Evolutionary conservation across 2,113 vertebrate genomes (phyloP).

Genomic region (Felis catus): DNA sequence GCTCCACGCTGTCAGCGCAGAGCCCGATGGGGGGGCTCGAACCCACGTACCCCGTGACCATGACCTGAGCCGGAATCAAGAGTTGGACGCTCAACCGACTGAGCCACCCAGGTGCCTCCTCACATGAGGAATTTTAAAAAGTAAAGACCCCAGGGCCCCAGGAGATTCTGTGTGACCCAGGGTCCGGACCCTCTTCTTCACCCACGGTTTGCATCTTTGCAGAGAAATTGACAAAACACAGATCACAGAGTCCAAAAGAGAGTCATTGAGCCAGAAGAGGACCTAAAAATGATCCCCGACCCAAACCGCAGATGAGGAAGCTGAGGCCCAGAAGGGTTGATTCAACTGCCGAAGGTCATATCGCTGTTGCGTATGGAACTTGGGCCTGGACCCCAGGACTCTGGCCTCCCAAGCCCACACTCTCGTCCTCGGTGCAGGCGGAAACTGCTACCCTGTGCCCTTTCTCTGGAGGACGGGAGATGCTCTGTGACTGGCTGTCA

Average conservation of each 20-base stretch:
- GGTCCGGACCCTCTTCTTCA: background rate
- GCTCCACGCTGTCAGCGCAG: no score
- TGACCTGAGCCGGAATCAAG: no score
- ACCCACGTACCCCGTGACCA: no score
- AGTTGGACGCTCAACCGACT: no score
- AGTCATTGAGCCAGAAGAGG: background rate
- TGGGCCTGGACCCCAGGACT: background rate
- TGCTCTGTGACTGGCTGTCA: no score
- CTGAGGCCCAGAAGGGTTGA: background rate
- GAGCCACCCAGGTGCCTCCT: no score
- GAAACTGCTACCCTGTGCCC: background rate
- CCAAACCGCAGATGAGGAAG: background rate
- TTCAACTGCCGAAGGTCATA: background rate
- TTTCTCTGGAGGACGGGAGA: background rate
- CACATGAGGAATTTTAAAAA: background rate
- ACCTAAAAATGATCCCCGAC: background rate
- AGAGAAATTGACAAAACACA: background rate
- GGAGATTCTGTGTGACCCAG: background rate
- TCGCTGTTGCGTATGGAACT: no score
- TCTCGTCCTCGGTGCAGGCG: rapidly evolving
- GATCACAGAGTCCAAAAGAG: background rate
- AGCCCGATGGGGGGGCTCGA: no score
- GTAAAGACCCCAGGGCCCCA: background rate
- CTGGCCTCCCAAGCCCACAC: rapidly evolving
- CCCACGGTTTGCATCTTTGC: background rate